A percentile compares a stretch with the other conserved stretches of the same genome.
Conservation (phyloP, 2,888 invertebrate genomes). For the Metallyticus violacea region DNA sequence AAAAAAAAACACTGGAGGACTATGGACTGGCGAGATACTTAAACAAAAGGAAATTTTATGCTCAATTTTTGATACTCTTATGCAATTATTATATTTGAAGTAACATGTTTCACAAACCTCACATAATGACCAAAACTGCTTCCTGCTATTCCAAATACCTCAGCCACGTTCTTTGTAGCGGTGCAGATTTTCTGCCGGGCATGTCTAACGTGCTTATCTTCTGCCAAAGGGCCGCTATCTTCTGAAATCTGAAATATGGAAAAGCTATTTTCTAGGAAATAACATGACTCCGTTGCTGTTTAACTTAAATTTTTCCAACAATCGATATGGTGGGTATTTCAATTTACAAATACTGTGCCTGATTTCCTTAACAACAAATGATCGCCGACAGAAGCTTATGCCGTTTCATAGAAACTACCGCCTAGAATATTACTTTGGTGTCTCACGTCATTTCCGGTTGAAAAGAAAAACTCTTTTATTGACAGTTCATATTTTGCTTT, state of each 20-base stretch:
- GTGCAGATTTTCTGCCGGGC: not conserved
- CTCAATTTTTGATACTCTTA: not conserved
- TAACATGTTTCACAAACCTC: not conserved
- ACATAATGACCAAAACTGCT: not conserved
- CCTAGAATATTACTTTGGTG: too few species aligned
- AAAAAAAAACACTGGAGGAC: not conserved
- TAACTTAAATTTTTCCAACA: too few species aligned
- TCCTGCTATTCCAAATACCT: not conserved
- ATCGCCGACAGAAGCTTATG: too few species aligned
- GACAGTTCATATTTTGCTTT: too few species aligned
- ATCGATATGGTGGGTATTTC: too few species aligned
- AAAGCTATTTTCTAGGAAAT: too few species aligned
- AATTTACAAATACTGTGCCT: too few species aligned
- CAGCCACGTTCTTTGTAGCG: not conserved
- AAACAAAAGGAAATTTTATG: not conserved
- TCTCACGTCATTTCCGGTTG: too few species aligned
- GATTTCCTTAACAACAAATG: too few species aligned
- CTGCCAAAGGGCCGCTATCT: not conserved
- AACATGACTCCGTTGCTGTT: too few species aligned
- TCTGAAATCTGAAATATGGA: not conserved
- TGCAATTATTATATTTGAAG: not conserved
- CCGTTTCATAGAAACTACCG: too few species aligned
- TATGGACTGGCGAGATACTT: not conserved
- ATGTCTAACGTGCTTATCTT: not conserved
- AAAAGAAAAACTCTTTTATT: too few species aligned